Evolutionary conservation across 1,140 invertebrate genomes (phyloP), one percentile per base, ranked within the genome.

Genomic region (Parasteatoda tepidariorum): DNA sequence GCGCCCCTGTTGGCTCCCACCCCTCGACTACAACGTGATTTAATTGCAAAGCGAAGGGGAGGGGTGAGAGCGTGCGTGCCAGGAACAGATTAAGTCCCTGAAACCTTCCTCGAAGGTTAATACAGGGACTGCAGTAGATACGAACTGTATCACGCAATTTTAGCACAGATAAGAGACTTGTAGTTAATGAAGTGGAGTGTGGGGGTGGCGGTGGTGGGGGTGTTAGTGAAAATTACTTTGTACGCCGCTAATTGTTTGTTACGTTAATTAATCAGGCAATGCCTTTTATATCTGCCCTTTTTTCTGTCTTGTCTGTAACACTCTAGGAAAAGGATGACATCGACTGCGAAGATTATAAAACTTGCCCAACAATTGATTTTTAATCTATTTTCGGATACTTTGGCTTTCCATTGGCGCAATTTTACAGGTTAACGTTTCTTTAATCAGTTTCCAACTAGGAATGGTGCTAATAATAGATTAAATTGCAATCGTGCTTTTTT

Each of bases 201-300:
- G 64, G 38, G 34, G 13, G 26, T 22, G 30, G 76, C 5, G n/a
- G 13, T 13, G 28, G 3, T 30, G 61, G 28, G 76, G 64, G 76
- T 68, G 76, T 79, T 79, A 79, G 76, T 30, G 66, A 61, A 68
- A 79, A 79, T 79, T 79, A 79, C 76, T 79, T 79, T 79, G 76
- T 68, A 33, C 76, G 54, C 30, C 66, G 64, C 76, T 79, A 79
- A 79, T 79, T 79, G 76, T 79, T 79, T 79, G 76, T 79, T 68
- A 61, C 76, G 76, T 55, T 79, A 79, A 79, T 79, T 79, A 79
- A 79, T 79, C 76, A 79, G 26, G 54, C 2, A 30, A 15, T 9
- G 61, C 38, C 9, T 48, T 48, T 59, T 7, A 59, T n/a, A 48
- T 48, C 18, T 48, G 38, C 18, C 9, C 18, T 48, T 48, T 48